These are phyloP conservation scores for Papilio helenus DNA, from an alignment of 1,140 invertebrate genomes.

Conservation along the genomic window DNA sequence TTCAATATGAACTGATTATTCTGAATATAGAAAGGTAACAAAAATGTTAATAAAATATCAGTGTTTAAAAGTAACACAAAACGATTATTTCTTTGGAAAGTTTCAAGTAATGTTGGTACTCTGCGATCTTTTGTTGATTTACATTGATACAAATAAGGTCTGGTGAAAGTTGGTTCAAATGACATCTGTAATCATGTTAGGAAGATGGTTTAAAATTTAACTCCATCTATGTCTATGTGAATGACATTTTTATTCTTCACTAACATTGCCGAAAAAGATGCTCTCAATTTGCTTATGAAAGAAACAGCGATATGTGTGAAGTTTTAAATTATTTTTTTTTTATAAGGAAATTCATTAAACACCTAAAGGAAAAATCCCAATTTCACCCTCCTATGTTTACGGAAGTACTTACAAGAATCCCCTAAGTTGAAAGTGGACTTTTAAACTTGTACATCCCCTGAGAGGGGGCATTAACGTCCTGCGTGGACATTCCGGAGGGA, in stretches of 20 bases:
- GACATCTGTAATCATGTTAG: neutral
- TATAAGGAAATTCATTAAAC: conserved; percentile 45
- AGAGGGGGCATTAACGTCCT: conserved; percentile 72
- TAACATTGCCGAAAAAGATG: neutral
- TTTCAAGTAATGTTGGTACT: neutral
- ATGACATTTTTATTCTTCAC: neutral
- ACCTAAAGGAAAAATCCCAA: conserved; percentile 26
- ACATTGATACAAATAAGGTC: neutral
- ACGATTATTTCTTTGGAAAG: neutral
- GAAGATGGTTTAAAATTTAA: neutral
- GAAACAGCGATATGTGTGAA: neutral
- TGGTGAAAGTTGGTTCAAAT: conserved; percentile 6
- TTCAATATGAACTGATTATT: neutral
- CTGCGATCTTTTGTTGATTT: neutral
- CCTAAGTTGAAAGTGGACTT: conserved; percentile 61
- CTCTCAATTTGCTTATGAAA: neutral
- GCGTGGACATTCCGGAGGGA: conserved; percentile 69
- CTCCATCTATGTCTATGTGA: neutral
- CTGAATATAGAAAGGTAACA: neutral
- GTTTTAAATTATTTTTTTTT: conserved; percentile 29
- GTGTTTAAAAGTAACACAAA: neutral
- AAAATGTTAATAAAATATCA: too few relatives aligned
- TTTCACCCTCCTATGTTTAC: conserved; percentile 19
- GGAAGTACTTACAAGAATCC: conserved; percentile 32
- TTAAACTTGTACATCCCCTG: conserved; percentile 71